Evolutionary conservation across 2,113 vertebrate species (phyloP).

Genomic region (Todiramphus chloris): DNA sequence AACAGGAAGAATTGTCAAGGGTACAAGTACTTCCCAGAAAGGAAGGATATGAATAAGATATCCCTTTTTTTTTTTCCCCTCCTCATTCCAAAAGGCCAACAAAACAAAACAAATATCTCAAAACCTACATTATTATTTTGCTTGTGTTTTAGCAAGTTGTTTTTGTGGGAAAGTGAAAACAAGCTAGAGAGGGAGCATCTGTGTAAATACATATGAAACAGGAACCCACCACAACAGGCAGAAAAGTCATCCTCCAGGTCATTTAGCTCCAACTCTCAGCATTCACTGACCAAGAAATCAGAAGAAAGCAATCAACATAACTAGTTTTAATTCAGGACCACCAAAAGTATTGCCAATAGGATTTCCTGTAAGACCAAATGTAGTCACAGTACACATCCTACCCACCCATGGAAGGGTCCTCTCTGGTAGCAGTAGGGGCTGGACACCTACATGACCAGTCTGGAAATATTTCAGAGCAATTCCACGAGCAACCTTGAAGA

Average conservation of each 20-base stretch:
- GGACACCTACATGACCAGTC: background rate
- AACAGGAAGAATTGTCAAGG: conserved; percentile 40
- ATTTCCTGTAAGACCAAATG: background rate
- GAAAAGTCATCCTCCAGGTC: background rate
- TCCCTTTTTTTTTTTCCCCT: background rate
- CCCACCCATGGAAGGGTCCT: accelerated
- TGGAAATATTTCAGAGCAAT: background rate
- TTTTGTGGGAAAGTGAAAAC: conserved; percentile 54
- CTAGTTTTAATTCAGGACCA: background rate
- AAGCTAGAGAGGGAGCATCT: conserved; percentile 11
- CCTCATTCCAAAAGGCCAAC: background rate
- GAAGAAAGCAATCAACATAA: background rate
- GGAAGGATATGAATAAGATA: conserved; percentile 66
- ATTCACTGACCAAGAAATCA: background rate
- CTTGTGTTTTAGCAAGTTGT: background rate
- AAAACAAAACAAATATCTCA: conserved; percentile 10
- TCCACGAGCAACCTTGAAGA: background rate
- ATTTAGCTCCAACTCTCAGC: background rate
- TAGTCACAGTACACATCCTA: background rate
- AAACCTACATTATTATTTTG: background rate
- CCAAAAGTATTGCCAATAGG: background rate
- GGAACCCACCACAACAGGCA: background rate
- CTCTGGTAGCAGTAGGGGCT: background rate
- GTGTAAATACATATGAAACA: conserved; percentile 1
- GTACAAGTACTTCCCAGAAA: conserved; percentile 48